A percentile compares a stretch with the other conserved stretches of the same genome.
Conservation (phyloP, 2,113 vertebrate species). For the Chaenocephalus aceratus region DNA sequence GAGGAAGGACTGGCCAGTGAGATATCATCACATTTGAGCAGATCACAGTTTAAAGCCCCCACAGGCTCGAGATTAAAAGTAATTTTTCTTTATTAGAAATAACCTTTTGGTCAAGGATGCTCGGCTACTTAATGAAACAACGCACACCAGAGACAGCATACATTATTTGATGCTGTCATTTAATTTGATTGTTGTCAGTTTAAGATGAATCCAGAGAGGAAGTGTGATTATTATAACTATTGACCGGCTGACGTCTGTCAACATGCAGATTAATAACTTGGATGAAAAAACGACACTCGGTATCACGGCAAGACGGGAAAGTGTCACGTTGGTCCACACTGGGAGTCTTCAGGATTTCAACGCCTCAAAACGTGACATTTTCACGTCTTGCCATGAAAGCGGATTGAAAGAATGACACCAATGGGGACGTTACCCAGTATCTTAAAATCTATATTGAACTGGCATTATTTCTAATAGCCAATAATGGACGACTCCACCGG, state of each 20-base stretch:
- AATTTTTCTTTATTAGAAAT: constrained; percentile 43
- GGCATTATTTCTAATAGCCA: too few species aligned
- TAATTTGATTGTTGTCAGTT: constrained; percentile 24
- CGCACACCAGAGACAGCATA: constrained; percentile 21
- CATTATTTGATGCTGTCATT: constrained; percentile 5
- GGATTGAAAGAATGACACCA: too few species aligned
- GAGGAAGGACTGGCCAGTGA: background rate
- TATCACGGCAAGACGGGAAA: too few species aligned
- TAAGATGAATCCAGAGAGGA: constrained; percentile 6
- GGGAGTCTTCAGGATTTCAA: too few species aligned
- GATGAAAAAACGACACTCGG: background rate
- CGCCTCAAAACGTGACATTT: too few species aligned
- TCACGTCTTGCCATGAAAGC: too few species aligned
- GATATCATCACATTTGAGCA: constrained; percentile 30
- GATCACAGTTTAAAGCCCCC: constrained; percentile 11
- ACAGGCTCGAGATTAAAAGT: constrained; percentile 15
- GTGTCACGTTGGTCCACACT: too few species aligned
- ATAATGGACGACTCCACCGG: too few species aligned
- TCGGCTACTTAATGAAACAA: constrained; percentile 31
- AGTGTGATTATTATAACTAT: constrained; percentile 27
- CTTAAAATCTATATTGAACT: too few species aligned
- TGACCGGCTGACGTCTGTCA: constrained; percentile 19
- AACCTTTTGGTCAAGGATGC: constrained; percentile 8
- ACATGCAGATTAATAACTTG: background rate
- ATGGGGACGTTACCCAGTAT: too few species aligned